Evolutionary conservation across 2,888 invertebrate genomes (phyloP), one percentile per base, ranked within the genome.

Genomic region (Polietes domitor): DNA sequence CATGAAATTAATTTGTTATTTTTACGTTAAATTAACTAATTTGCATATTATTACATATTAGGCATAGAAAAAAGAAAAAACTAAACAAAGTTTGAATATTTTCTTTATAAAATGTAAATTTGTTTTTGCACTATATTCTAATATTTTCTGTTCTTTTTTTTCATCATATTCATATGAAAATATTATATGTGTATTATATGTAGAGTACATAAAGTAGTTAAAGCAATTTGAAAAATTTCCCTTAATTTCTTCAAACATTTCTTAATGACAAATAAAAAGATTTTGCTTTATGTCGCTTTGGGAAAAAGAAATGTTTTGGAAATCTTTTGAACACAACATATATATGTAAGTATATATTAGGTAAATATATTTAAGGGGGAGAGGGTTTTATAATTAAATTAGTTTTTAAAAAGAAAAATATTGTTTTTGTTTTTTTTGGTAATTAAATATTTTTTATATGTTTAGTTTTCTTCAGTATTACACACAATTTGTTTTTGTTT

Each of bases 11-110:
- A n/a, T 37, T 37, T 37, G 9, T 55, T 73, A 19, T 37, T 61
- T 53, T 63, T n/a, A 43, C 74, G 43, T 65, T 65, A 65, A 78
- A 73, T 78, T 78, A 53, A 32, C 78, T 65, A 78, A 71, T 61
- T 53, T 78, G 15, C 12, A 24, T 68, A 68, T 68, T 43, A 65
- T 19, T 65, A 58, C 26, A 58, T 43, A 50, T 37, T 71, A 77
- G 7, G 37, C 71, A 53, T 72, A 77, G 24, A 72, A 61, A 63
- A 41, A 61, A 47, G 4, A n/a, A 32, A n/a, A 32, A 32, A 9
- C 55, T 41, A 41, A 73, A 55, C 10, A 41, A 17, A 58, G 41
- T 47, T 19, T 65, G 68, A 68, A 32, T 73, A 53, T 73, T 21
- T 21, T 26, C 5, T 43, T 41, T 68, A 43, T 21, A 50, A 50